phyloP scores from a whole-genome alignment of 2,888 invertebrate species.

The Hyppa rectilinea region DNA sequence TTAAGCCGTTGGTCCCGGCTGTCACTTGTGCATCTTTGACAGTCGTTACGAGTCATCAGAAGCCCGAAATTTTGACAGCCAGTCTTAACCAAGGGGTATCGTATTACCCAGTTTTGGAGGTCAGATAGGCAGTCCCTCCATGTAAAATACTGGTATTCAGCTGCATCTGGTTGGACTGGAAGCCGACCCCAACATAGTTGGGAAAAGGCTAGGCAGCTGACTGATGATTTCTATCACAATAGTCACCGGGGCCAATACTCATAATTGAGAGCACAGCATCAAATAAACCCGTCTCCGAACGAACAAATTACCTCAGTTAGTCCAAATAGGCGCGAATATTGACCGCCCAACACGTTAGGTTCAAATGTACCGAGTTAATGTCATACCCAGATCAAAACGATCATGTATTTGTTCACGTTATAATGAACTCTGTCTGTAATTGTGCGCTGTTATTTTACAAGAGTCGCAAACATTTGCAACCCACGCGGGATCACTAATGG shows the following conservation, averaged over 20 bases:
- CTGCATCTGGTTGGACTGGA: no score
- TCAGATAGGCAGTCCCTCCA: no score
- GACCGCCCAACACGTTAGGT: constrained; percentile 27
- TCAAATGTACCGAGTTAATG: constrained; percentile 37
- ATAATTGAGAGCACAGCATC: background rate
- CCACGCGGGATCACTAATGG: constrained; percentile 57
- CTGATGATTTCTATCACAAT: background rate
- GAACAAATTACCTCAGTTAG: constrained; percentile 30
- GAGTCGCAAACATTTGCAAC: constrained; percentile 47
- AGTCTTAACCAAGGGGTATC: no score
- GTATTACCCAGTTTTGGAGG: no score
- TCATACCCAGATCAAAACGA: constrained; percentile 38
- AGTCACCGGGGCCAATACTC: background rate
- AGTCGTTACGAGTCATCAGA: no score
- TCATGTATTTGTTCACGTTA: constrained; percentile 46
- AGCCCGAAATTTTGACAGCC: no score
- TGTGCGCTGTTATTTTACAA: constrained; percentile 39
- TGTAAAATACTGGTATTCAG: no score
- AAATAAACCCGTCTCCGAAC: constrained; percentile 31
- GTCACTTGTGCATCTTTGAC: no score
- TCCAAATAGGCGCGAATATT: constrained; percentile 30
- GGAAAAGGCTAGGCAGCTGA: no score
- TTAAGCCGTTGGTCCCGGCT: no score
- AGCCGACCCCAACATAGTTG: no score
- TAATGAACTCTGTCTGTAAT: constrained; percentile 49